phyloP scores from a whole-genome alignment of 2,797 vertebrate genomes.

The Chaetophractus vellerosus region DNA sequence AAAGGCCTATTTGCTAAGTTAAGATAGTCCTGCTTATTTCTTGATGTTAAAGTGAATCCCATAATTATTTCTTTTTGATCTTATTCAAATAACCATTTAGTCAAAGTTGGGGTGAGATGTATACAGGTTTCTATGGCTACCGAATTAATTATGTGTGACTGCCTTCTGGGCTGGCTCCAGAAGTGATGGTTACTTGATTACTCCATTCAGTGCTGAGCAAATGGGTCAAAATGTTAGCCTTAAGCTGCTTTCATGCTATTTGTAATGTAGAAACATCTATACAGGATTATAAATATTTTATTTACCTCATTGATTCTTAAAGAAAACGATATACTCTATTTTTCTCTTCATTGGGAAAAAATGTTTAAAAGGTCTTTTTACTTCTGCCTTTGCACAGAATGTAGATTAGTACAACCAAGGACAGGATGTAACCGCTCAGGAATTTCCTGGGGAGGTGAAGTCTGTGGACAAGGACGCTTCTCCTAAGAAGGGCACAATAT shows the following conservation, averaged over 20 bases:
- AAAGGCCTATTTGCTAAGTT: constrained; percentile 19
- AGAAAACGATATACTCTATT: not conserved
- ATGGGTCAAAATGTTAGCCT: constrained; percentile 30
- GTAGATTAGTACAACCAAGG: not conserved
- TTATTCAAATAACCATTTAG: constrained; percentile 35
- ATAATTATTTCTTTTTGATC: not conserved
- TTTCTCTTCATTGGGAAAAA: not conserved
- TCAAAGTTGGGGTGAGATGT: not conserved
- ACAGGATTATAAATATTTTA: constrained; percentile 28
- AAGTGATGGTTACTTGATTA: not conserved
- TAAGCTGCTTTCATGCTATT: constrained; percentile 18
- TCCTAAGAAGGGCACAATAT: not conserved
- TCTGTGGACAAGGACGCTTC: not conserved
- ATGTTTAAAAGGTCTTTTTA: not conserved
- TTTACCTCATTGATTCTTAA: constrained; percentile 61
- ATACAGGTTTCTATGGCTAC: constrained; percentile 46
- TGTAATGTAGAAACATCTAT: not conserved
- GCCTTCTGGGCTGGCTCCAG: not conserved
- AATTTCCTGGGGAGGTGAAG: not conserved
- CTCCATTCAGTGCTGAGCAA: not conserved
- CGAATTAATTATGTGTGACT: not conserved
- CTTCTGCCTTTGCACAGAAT: not conserved
- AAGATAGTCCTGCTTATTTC: not conserved
- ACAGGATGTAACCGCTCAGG: not conserved
- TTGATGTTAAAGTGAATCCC: constrained; percentile 6